Base-by-base conservation (phyloP, 2,797 vertebrate genomes). In the Poeciliopsis turneri region DNA sequence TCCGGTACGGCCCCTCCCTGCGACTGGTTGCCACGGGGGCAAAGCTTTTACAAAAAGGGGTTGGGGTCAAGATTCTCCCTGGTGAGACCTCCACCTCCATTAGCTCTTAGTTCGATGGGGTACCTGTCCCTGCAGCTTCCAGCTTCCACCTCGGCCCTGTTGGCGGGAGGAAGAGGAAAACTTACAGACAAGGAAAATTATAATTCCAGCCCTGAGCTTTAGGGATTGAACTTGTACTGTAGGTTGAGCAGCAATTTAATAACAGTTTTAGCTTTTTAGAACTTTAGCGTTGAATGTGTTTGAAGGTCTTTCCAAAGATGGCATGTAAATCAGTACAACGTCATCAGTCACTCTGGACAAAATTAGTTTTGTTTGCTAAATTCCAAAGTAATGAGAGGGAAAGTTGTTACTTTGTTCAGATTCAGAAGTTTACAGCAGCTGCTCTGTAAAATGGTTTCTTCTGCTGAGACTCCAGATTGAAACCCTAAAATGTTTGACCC, bases 21-120 rank as follows among this genome's bases (percentile, higher is more conserved):
- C 59, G 70, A 90, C 84, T 90, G 89, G 93, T 92, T 90, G 89
- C 83, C 89, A 90, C 81, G 87, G 91, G 92, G 89, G 80, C 79
- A 93, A 95, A 95, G 93, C 95, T 96, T 94, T 95, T 91, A 95
- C 91, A 91, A 91, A 94, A 90, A 88, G 92, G 87, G 91, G 86
- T 82, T 84, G 51, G 59, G 91, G 90, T 91, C 86, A 92, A 78
- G 78, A 79, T 81, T 84, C 59, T 89, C 83, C 91, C 93, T 71
- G 47, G 82, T 90, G 92, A 92, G 91, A 88, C 80, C 83, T 86
- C 82, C 80, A 0, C 82, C 91, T 93, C 95, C 94, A 95, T 93
- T 95, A 95, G 92, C 93, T 91, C 82, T 76, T 78, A 47, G 84
- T 84, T 84, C 83, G 87, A 81, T 53, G 66, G 82, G 83, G 84